Base-by-base conservation (phyloP, 1,140 invertebrate genomes). In the Rhyzopertha dominica region DNA sequence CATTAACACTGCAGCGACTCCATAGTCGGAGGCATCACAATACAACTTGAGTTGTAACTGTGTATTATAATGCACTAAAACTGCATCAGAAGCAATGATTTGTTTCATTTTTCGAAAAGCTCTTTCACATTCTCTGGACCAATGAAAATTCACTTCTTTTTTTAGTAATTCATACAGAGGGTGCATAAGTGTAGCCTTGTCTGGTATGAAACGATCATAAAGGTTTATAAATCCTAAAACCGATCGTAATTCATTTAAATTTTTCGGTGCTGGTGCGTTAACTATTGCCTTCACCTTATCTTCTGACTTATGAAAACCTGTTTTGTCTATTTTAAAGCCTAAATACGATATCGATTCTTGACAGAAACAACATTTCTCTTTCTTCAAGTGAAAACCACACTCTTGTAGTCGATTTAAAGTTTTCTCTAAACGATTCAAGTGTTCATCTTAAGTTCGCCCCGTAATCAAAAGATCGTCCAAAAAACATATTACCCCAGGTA, bases 141-240 rank as follows among this genome's bases (percentile, higher is more conserved):
- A 58, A 9, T 32, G 18, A 31, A 51, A 58, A 9, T 39, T 23
- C 32, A 26, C 24, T 26, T 54, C 49, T 17, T 55, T 48, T 25
- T 54, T 51, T 22, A 62, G 30, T 31, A 65, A 37, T 16, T 53
- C 49, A 49, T 65, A 53, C n/a, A 66, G 18, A n/a, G 62, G 61
- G 4, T 43, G 9, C 24, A 58, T 39, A 23, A 53, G 35, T 14
- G 29, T 48, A 2, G 63, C 41, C 13, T 56, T 36, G 37, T 54
- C 53, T 30, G 47, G 50, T 5, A 66, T 35, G 42, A 64, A 70
- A 34, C 53, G 48, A 10, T 41, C 38, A 43, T 69, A 70, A 54
- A 56, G 66, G 37, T 63, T 64, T n/a, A 65, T 39, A 30, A 68
- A 44, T 3, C 62, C 67, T n/a, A 69, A 22, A 37, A 64, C 68